Evolutionary conservation across 1,140 invertebrate species (phyloP).

Genomic region (Pristionchus pacificus): DNA sequence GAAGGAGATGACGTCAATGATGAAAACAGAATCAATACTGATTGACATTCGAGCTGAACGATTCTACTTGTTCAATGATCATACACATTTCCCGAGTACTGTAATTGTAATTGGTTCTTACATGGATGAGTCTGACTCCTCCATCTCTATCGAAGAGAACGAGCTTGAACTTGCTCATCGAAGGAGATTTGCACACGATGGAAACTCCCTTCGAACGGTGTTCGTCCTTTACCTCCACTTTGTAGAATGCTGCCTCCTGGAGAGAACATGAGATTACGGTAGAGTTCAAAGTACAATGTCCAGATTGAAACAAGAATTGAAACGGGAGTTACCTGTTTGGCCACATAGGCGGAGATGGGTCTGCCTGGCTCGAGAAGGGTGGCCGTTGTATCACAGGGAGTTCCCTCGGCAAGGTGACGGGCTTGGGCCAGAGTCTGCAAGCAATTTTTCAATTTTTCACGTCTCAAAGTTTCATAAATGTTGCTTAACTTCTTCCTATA

Average conservation of each 20-base stretch:
- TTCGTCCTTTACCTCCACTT: slow-evolving; percentile 42
- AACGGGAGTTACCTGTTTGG: slow-evolving; percentile 20
- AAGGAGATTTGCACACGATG: slow-evolving; percentile 49
- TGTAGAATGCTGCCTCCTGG: slow-evolving; percentile 54
- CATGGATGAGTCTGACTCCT: slow-evolving; percentile 51
- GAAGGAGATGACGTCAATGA: background rate
- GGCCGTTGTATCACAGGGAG: slow-evolving; percentile 14
- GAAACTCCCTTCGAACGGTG: slow-evolving; percentile 43
- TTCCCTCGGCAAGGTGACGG: slow-evolving; percentile 41
- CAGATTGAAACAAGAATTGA: background rate
- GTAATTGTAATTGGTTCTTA: slow-evolving; percentile 49
- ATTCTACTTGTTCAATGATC: background rate
- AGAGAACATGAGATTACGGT: slow-evolving; percentile 22
- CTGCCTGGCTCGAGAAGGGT: slow-evolving; percentile 36
- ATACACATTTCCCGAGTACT: slow-evolving; percentile 11
- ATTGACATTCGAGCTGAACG: slow-evolving; percentile 2
- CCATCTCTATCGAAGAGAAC: slow-evolving; percentile 56
- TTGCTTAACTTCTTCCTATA: too few relatives aligned
- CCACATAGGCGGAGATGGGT: slow-evolving; percentile 17
- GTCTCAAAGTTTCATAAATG: too few relatives aligned
- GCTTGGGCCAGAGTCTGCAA: slow-evolving; percentile 52
- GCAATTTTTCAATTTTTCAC: too few relatives aligned
- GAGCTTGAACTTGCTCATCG: slow-evolving; percentile 57
- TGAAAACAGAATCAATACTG: background rate
- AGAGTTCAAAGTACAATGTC: background rate